These are phyloP conservation scores for Clistopyga incitator DNA, from an alignment of 2,888 invertebrate species.

Conservation along the genomic window DNA sequence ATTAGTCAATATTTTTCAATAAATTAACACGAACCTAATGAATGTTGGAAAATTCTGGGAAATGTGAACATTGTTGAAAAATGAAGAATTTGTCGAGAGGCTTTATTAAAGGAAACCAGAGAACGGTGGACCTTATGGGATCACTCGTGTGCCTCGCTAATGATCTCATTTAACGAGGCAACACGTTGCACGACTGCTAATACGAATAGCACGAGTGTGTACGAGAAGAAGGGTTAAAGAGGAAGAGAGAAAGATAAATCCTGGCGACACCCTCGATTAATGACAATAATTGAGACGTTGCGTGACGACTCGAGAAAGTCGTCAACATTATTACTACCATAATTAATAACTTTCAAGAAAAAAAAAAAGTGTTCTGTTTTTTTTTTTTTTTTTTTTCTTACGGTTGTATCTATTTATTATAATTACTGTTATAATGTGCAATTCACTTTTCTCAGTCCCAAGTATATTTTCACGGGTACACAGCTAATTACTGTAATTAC, in stretches of 20 bases:
- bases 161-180: conserved; percentile 69
- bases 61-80: not conserved
- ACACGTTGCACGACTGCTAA: conserved; percentile 38
- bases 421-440: not conserved
- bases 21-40: too few species aligned
- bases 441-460: not conserved
- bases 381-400: not conserved
- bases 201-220: conserved; percentile 26
- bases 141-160: conserved; percentile 54
- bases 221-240: conserved; percentile 17
- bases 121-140: not conserved
- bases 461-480: not conserved
- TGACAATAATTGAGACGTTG: conserved; percentile 55
- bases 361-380: not conserved
- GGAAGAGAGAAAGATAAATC: conserved; percentile 46
- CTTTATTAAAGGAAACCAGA: conserved; percentile 10
- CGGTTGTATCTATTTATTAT: too few species aligned
- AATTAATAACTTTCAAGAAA: conserved; percentile 26
- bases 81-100: not conserved
- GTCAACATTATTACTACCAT: conserved; percentile 11
- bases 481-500: not conserved
- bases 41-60: too few species aligned
- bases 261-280: conserved; percentile 54
- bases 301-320: conserved; percentile 31
- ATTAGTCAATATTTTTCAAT: too few species aligned